Base-by-base conservation (phyloP, 2,113 vertebrate genomes). In the Python bivittatus region DNA sequence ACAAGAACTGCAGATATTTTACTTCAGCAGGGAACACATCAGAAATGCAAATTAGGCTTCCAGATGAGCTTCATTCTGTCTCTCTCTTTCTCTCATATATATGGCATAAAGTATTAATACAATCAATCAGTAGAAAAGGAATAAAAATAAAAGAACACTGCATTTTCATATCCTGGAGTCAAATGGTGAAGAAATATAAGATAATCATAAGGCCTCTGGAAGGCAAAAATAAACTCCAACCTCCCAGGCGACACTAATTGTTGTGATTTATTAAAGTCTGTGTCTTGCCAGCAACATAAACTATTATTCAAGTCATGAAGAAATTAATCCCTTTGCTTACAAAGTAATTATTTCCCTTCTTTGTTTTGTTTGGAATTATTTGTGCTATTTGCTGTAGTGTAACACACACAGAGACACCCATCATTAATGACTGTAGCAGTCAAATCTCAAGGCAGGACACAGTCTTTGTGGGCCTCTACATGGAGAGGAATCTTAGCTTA, bases 311-410 rank as follows among this genome's bases (percentile, higher is more conserved):
- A 42, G 11, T 56, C 25, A 68, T 83, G 25, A 60, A 90, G 83
- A 88, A 79, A 88, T 57, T 89, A 88, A 93, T 91, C 86, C 53
- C 20, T 83, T 88, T 52, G 86, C 38, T 58, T 58, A 42, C 68
- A 87, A 93, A 79, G 17, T 56, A 15, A 4, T n/a, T 58, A 58
- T 91, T 95, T 2, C 11, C 91, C 23, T 93, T 89, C 57, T 83
- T 94, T 91, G 8, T 42, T 58, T 93, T 88, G 29, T 89, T 93
- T 92, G 85, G 53, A 84, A 92, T 89, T n/a, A 57, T 54, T 85
- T 95, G 83, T 90, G 58, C 56, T 85, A 89, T 54, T 9, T 52
- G 0, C 54, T 72, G 87, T 84, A 48, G 8, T 95, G 90, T 84
- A 68, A 91, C 44, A 89, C 12, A 60, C 17, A 42, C 38, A 48